Conservation (phyloP, 2,113 vertebrate genomes). For the Brienomyrus brachyistius region DNA sequence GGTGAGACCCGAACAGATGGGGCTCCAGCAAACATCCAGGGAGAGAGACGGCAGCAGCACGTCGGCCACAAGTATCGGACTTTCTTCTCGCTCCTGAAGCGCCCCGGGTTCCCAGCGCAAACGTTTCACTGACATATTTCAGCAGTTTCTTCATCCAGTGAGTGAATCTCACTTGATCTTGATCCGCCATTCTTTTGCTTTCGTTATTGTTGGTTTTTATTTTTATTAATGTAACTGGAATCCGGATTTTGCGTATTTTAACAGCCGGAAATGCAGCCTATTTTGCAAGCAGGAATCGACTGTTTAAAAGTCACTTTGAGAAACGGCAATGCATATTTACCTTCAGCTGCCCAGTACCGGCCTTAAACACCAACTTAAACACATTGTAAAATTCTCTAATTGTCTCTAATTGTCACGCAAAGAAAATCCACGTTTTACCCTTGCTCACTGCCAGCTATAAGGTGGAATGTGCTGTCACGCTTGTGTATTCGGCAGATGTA, state of each 20-base stretch:
- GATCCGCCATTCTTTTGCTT: neutral
- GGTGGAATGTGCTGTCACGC: neutral
- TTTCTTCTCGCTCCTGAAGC: neutral
- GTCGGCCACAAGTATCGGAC: neutral
- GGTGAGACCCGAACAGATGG: neutral
- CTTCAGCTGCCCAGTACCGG: neutral
- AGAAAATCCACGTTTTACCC: neutral
- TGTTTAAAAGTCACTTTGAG: neutral
- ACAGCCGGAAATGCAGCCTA: neutral
- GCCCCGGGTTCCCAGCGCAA: neutral
- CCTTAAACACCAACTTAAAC: neutral
- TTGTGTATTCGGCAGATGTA: neutral
- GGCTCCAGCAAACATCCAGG: neutral
- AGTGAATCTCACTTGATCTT: neutral
- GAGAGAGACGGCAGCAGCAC: neutral
- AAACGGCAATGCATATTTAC: neutral
- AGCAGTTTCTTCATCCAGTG: neutral
- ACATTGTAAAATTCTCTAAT: too few species aligned
- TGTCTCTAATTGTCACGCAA: neutral
- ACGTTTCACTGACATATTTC: neutral
- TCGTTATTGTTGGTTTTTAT: neutral
- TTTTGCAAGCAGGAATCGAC: neutral
- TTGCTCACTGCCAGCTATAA: neutral
- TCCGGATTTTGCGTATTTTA: neutral
- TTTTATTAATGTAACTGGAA: neutral